Evolutionary conservation across 1,140 invertebrate species (phyloP).

Genomic region (Hypsibius dujardini): DNA sequence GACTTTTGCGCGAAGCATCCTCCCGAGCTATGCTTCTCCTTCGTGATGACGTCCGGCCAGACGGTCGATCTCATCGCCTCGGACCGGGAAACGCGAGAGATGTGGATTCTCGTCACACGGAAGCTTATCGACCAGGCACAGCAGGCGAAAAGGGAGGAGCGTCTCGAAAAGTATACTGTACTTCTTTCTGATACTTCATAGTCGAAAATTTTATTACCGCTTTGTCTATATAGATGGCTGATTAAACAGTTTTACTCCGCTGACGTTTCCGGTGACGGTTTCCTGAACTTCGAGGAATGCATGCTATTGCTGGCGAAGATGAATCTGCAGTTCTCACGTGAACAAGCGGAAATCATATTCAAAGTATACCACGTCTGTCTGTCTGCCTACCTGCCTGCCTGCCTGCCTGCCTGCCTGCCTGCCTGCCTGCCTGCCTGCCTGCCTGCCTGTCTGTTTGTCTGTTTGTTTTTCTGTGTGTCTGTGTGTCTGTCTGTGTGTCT

Average conservation of each 20-base stretch:
- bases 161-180: neutral
- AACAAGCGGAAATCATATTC: neutral
- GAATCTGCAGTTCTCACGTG: conserved; percentile 25
- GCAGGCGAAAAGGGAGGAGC: conserved; percentile 1
- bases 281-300: conserved; percentile 35
- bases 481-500: too few relatives aligned
- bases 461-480: too few relatives aligned
- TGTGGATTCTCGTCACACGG: conserved; percentile 30
- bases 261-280: conserved; percentile 35
- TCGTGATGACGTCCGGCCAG: conserved; percentile 29
- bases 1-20: neutral
- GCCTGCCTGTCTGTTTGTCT: too few relatives aligned
- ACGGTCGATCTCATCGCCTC: conserved; percentile 28
- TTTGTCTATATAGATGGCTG: conserved; percentile 31
- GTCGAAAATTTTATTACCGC: conserved; percentile 16
- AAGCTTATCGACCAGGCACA: neutral
- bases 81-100: conserved; percentile 26
- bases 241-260: conserved; percentile 35
- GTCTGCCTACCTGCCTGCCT: too few relatives aligned
- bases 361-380: neutral
- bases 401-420: too few relatives aligned
- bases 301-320: conserved; percentile 32
- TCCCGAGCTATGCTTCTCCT: conserved; percentile 26
- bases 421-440: too few relatives aligned
- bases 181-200: conserved; percentile 2